These are phyloP conservation scores for Drosophila buzzatii DNA, from an alignment of 2,888 invertebrate genomes.

Conservation along the genomic window DNA sequence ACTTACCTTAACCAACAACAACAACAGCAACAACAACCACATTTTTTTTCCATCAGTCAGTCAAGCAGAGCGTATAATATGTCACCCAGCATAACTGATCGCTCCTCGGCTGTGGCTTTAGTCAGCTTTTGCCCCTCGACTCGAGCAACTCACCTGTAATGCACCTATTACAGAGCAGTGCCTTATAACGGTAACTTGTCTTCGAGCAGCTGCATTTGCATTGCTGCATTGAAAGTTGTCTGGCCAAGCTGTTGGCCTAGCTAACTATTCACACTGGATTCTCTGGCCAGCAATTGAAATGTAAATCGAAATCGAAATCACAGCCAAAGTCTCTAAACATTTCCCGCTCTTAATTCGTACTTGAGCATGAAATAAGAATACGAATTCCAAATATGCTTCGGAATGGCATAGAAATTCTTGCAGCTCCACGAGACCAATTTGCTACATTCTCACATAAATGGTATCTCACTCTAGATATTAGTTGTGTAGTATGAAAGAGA, in stretches of 20 bases:
- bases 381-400: constrained; percentile 13
- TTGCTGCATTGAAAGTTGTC: constrained; percentile 78
- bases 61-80: constrained; percentile 36
- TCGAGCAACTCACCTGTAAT: neutral
- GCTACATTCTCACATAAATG: constrained; percentile 3
- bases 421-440: constrained; percentile 10
- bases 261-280: constrained; percentile 12
- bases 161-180: constrained; percentile 24
- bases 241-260: constrained; percentile 11
- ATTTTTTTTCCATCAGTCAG: constrained; percentile 60
- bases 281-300: constrained; percentile 39
- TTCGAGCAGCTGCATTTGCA: constrained; percentile 62
- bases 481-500: neutral
- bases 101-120: neutral
- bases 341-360: constrained; percentile 29
- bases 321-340: constrained; percentile 12
- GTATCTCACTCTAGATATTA: neutral
- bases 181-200: constrained; percentile 54
- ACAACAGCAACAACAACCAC: constrained; percentile 49
- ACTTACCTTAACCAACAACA: constrained; percentile 34
- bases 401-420: constrained; percentile 10
- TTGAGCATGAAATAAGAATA: constrained; percentile 9
- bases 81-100: constrained; percentile 24
- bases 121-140: neutral
- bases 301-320: constrained; percentile 35